A percentile compares a stretch with the other conserved stretches of the same genome.
phyloP scores from a whole-genome alignment of 2,113 vertebrate genomes.

The Pseudorhombus dupliciocellatus region DNA sequence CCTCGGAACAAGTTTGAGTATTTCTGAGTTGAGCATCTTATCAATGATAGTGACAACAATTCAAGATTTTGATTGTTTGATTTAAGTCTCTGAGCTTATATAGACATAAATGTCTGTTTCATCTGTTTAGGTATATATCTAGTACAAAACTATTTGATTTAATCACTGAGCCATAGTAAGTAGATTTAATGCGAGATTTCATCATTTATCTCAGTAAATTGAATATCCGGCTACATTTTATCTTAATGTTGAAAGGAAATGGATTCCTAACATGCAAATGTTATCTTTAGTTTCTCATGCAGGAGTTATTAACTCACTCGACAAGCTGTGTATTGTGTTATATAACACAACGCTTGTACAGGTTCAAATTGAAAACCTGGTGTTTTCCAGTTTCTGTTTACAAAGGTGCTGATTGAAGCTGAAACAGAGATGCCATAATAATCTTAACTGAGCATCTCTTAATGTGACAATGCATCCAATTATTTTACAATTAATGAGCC shows the following conservation, averaged over 20 bases:
- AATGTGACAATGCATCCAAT: slow-evolving; percentile 27
- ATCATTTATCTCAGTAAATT: no score
- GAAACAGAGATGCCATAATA: slow-evolving; percentile 19
- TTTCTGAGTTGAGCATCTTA: not conserved
- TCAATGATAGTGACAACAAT: not conserved
- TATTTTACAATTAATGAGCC: slow-evolving; percentile 42
- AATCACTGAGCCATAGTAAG: no score
- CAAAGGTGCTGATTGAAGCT: not conserved
- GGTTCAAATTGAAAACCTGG: not conserved
- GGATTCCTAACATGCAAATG: no score
- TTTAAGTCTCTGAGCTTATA: not conserved
- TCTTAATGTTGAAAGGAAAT: no score
- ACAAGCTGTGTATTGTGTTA: no score
- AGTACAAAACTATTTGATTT: no score
- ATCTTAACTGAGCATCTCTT: slow-evolving; percentile 26
- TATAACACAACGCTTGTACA: no score
- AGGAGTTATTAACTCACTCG: no score
- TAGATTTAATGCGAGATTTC: no score
- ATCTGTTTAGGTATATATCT: no score
- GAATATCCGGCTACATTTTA: no score
- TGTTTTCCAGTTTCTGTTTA: not conserved
- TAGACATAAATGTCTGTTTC: not conserved
- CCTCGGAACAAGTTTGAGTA: not conserved
- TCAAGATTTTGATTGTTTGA: not conserved
- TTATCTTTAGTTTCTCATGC: no score